phyloP scores from a whole-genome alignment of 2,888 invertebrate genomes.

The Slavum lentiscoides region DNA sequence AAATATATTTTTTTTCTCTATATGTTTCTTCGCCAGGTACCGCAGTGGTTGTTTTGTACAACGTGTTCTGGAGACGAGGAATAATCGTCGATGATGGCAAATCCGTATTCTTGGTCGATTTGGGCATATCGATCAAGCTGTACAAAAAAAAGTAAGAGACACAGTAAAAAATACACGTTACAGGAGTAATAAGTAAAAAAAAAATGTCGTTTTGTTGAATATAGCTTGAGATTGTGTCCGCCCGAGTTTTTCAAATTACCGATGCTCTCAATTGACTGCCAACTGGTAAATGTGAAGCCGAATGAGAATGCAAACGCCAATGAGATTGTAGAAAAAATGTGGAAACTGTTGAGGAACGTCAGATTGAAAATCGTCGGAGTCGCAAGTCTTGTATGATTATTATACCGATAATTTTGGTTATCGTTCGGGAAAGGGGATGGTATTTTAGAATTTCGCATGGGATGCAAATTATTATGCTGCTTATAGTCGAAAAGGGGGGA shows the following conservation, averaged over 20 bases:
- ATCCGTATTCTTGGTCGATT: slow-evolving; percentile 14
- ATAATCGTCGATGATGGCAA: background rate
- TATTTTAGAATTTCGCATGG: no score
- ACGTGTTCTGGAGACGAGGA: slow-evolving; percentile 28
- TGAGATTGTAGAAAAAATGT: background rate
- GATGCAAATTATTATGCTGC: no score
- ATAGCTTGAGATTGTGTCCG: slow-evolving; percentile 6
- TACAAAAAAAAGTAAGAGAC: background rate
- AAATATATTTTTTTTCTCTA: background rate
- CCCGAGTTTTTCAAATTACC: background rate
- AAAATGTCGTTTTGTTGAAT: no score
- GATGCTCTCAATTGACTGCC: slow-evolving; percentile 30
- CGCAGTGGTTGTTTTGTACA: slow-evolving; percentile 2
- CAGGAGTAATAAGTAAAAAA: no score
- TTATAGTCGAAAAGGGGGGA: no score
- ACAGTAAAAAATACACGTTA: background rate
- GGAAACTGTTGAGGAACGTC: background rate
- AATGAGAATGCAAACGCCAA: background rate
- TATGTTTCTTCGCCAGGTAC: background rate
- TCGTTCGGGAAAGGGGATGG: no score
- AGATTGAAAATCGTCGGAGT: slow-evolving; percentile 6
- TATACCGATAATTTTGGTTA: no score
- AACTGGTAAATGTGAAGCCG: background rate
- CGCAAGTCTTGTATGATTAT: background rate
- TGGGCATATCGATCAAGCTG: slow-evolving; percentile 5